phyloP scores from a whole-genome alignment of 2,888 invertebrate genomes.

The Protodeltote pygarga region DNA sequence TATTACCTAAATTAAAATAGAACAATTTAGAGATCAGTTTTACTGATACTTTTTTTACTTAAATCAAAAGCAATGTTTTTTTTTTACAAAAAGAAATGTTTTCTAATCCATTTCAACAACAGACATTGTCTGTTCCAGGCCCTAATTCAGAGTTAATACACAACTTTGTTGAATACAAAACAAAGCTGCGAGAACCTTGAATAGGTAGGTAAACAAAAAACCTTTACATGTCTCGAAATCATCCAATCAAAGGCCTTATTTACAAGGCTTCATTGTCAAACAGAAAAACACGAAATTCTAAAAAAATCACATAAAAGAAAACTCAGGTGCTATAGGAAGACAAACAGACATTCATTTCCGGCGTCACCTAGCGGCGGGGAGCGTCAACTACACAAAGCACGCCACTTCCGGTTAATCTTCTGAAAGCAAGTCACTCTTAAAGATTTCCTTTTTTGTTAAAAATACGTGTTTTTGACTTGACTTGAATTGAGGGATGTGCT shows the following conservation, averaged over 20 bases:
- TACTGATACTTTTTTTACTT: too few relatives aligned
- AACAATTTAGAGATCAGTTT: too few relatives aligned
- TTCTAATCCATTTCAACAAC: too few relatives aligned
- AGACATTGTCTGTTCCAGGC: too few relatives aligned
- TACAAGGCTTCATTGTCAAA: constrained; percentile 11
- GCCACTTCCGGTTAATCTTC: constrained; percentile 56
- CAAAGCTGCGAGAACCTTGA: too few relatives aligned
- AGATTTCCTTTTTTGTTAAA: constrained; percentile 39
- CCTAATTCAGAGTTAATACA: too few relatives aligned
- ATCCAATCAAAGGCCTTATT: not conserved
- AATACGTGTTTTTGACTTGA: constrained; percentile 41
- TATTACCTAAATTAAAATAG: too few relatives aligned
- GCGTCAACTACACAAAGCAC: constrained; percentile 63
- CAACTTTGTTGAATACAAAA: too few relatives aligned
- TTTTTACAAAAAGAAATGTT: too few relatives aligned
- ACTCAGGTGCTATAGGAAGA: constrained; percentile 66
- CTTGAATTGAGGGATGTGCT: constrained; percentile 37
- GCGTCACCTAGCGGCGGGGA: constrained; percentile 50
- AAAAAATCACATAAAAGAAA: constrained; percentile 42
- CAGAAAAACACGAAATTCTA: constrained; percentile 16
- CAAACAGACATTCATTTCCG: constrained; percentile 75
- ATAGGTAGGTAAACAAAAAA: too few relatives aligned
- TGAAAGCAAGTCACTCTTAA: constrained; percentile 36
- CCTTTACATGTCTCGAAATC: too few relatives aligned
- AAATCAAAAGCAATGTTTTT: too few relatives aligned